Base-by-base conservation (phyloP, 2,888 invertebrate species). In the Morinoia aosen region DNA sequence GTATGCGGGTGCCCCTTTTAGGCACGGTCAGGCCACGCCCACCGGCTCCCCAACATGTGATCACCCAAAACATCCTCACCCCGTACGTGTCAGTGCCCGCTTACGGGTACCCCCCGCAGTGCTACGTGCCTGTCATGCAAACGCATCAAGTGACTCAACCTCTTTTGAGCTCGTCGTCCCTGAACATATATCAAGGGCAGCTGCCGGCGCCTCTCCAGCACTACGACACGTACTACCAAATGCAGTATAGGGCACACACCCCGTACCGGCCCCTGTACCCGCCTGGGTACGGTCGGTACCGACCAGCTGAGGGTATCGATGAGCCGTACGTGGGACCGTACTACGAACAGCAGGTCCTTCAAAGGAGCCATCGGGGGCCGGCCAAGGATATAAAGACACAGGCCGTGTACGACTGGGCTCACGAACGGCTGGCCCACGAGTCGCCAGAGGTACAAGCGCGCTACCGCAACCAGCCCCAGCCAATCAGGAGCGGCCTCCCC, bases 161-260 rank as follows among this genome's bases (percentile, higher is more conserved):
- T 57, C 16, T 93, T 25, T 33, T 93, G 40, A 57, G 57, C 33
- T 93, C 93, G 5, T 93, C 93, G 58, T 57, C n/a, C 14, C 58
- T 93, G 58, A 93, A 93, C 57, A 93, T 93, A 10, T 93, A 93
- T 33, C 93, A 93, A 57, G 93, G 57, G 56, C 56, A 33, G n/a
- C 12, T 57, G n/a, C 93, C 56, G 12, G 25, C 57, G 25, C 56
- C 56, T 10, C 58, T n/a, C 33, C 93, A 57, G 33, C 57, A 57
- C 33, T 33, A 19, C 48, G 93, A 56, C 33, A 19, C 93, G 25
- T 57, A 93, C 93, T 57, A 57, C 25, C 57, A 56, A 39, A 57
- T 93, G 93, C 90, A 48, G 39, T 48, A 90, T 19, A 40, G 40
- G 39, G 25, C 40, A 39, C 40, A 11, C 3, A 14, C 90, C 16